These are phyloP conservation scores for Drosophila lutescens DNA, from an alignment of 2,888 invertebrate species.

Conservation along the genomic window DNA sequence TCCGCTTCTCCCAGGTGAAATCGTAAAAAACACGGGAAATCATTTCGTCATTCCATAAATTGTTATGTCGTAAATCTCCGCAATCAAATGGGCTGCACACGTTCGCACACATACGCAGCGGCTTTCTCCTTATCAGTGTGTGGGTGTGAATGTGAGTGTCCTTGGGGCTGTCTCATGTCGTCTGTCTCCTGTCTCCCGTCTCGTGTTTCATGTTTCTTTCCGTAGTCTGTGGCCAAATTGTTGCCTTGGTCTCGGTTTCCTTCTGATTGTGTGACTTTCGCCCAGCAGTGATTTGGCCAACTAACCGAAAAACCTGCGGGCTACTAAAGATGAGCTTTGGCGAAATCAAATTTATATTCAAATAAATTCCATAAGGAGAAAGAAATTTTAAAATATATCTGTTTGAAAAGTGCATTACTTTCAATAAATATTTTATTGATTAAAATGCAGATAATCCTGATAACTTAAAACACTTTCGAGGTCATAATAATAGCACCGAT, in stretches of 20 bases:
- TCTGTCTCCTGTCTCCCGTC: conserved; percentile 15
- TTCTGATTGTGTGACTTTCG: conserved; percentile 55
- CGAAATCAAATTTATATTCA: not conserved
- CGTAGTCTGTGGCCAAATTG: conserved; percentile 62
- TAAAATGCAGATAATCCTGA: too few species aligned
- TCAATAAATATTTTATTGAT: too few species aligned
- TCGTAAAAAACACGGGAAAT: conserved; percentile 79
- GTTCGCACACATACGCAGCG: conserved; percentile 41
- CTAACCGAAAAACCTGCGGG: conserved; percentile 46
- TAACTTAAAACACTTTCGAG: too few species aligned
- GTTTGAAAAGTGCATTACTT: too few species aligned
- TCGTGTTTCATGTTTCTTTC: conserved; percentile 8
- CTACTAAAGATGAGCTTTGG: conserved; percentile 1
- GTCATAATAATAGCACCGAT: too few species aligned
- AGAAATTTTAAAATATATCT: too few species aligned
- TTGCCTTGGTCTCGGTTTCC: conserved; percentile 56
- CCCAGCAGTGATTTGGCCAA: conserved; percentile 71
- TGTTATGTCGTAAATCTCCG: conserved; percentile 80
- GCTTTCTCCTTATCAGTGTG: conserved; percentile 31
- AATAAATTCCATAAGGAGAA: not conserved
- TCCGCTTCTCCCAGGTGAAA: conserved; percentile 25
- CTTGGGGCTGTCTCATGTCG: conserved; percentile 8
- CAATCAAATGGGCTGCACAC: conserved; percentile 67
- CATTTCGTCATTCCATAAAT: conserved; percentile 81
- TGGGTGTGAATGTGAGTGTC: conserved; percentile 19